Evolutionary conservation across 2,888 invertebrate genomes (phyloP), one percentile per base, ranked within the genome.

Genomic region (Patella depressa): DNA sequence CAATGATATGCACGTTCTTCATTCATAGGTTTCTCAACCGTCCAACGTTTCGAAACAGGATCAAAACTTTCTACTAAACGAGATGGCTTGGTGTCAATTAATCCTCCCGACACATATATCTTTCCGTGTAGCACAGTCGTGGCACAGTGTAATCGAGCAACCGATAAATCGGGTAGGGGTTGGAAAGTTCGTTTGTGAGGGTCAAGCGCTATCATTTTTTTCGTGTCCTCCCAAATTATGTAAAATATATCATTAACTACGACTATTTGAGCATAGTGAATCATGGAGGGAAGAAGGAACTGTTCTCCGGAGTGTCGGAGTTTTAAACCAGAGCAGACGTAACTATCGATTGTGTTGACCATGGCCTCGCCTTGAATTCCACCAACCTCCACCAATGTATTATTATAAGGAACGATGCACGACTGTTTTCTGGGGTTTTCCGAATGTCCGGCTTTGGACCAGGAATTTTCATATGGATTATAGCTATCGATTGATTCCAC

Each of bases 171-270:
- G 3, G 89, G 85, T 29, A 91, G 84, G 70, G 85, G 81, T 57
- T 88, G 86, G 85, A 90, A 90, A 78, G 88, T 90, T 73, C 90
- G 81, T 79, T 88, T 90, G 73, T 86, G 83, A 15, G 90, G 90
- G 78, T 90, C 88, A 19, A 91, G 83, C 5, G 89, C 87, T 77
- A 91, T 89, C 79, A 90, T 81, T 80, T 89, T 89, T 78, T 86
- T 87, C 2, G 86, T 80, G 79, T 90, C 90, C 78, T 90, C 89
- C 90, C 91, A 91, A n/a, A 91, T 85, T 77, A 91, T 90, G 84
- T 90, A 91, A 82, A 91, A 90, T 34, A 90, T 86, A 11, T 85
- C 86, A 79, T 89, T 86, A 19, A 90, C 82, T n/a, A 89, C 88
- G 19, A 89, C 86, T 73, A 91, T 88, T 81, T 90, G 87, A 72